phyloP scores from a whole-genome alignment of 2,797 vertebrate genomes.

The Margarornis squamiger region DNA sequence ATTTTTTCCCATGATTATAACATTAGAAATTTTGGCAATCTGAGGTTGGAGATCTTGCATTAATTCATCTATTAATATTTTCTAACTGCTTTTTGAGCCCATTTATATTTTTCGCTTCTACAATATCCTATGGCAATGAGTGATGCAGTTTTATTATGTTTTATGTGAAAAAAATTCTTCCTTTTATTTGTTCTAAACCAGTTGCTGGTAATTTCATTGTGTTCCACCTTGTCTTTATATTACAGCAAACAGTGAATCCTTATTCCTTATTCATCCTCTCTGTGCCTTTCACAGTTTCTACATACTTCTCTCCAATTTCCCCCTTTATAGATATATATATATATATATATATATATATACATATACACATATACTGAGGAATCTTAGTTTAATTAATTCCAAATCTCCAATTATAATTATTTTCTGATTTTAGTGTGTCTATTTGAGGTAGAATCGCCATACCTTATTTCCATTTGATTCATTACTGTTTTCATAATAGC shows the following conservation, averaged over 20 bases:
- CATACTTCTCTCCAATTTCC: neutral
- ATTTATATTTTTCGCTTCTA: neutral
- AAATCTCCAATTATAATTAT: neutral
- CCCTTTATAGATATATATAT: neutral
- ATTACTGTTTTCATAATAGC: neutral
- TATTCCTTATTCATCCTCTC: neutral
- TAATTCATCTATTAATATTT: neutral
- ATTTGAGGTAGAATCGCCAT: neutral
- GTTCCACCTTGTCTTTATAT: neutral
- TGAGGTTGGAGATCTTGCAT: neutral
- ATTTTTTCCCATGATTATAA: neutral
- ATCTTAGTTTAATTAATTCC: neutral
- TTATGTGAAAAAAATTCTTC: neutral
- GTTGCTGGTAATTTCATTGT: neutral
- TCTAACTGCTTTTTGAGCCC: neutral
- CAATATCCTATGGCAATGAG: neutral
- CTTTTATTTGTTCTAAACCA: neutral
- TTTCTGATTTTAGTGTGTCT: neutral
- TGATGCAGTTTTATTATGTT: neutral
- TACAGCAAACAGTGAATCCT: neutral
- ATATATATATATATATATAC: no score
- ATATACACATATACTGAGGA: neutral
- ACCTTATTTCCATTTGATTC: neutral
- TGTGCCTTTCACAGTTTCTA: neutral
- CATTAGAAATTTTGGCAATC: neutral